phyloP scores from a whole-genome alignment of 2,888 invertebrate species.

The Agrotis exclamationis region DNA sequence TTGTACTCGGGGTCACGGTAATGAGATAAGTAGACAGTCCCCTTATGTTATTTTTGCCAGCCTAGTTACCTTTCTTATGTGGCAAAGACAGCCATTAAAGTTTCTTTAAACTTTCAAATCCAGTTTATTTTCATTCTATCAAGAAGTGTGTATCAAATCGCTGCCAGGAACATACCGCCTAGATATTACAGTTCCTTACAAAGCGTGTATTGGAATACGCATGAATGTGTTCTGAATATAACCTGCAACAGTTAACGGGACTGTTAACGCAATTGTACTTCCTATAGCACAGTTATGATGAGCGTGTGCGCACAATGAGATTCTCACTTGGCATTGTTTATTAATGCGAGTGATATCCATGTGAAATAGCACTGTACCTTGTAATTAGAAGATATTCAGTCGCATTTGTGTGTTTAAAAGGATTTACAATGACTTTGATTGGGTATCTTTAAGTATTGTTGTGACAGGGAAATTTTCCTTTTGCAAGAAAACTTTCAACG shows the following conservation, averaged over 20 bases:
- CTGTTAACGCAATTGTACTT: constrained; percentile 80
- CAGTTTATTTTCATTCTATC: background rate
- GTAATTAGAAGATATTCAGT: constrained; percentile 41
- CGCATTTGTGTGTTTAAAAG: constrained; percentile 12
- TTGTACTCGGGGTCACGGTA: too few species aligned
- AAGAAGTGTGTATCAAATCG: background rate
- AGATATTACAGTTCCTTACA: constrained; percentile 17
- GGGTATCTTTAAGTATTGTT: constrained; percentile 19
- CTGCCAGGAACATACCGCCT: constrained; percentile 4
- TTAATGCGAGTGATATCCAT: constrained; percentile 71
- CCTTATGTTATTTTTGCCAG: background rate
- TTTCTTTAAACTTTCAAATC: background rate
- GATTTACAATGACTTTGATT: constrained; percentile 18
- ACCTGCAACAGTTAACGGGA: constrained; percentile 77
- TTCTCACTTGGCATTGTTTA: constrained; percentile 81
- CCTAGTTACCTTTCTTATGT: background rate
- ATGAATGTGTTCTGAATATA: constrained; percentile 50
- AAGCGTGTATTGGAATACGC: constrained; percentile 44
- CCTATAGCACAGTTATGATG: constrained; percentile 83
- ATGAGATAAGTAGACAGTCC: too few species aligned
- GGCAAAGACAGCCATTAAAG: background rate
- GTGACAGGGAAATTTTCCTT: constrained; percentile 6
- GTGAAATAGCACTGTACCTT: constrained; percentile 60
- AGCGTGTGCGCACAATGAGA: constrained; percentile 75
- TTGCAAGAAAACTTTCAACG: background rate